Evolutionary conservation across 2,113 vertebrate genomes (phyloP), one percentile per base, ranked within the genome.

Genomic region (Scopus umbretta): DNA sequence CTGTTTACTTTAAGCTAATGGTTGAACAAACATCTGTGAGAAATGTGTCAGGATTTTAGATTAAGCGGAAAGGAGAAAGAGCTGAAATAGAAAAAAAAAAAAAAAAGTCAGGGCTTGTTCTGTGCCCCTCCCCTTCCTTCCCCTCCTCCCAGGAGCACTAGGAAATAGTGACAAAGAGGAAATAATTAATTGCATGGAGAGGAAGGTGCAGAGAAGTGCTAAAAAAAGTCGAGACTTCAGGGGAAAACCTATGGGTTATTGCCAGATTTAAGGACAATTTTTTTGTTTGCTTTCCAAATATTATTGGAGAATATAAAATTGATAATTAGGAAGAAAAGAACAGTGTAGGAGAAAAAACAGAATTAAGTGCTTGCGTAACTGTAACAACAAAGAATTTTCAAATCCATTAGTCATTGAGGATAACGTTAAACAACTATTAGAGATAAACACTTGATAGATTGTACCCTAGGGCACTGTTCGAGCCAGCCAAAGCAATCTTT

Each of bases 61-160:
- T 42, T 52, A 81, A 89, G 42, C 2, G 1, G 84, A 95, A 96
- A 89, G 22, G 27, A 73, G 63, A 94, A 83, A 86, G 53, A 88
- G 26, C 71, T 78, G 67, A 93, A 85, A 92, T 30, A 72, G 25
- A 50, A 68, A 19, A 45, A 32, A 26, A 66, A 47, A 58, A 61
- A 25, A 52, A 53, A 58, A 59, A 53, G 16, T 3, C 6, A 6
- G 13, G 43, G 11, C 27, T 86, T 80, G 32, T 72, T 93, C 59
- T 83, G 21, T 6, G n/a, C 67, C 95, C 92, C 91, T 96, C 88
- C 87, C 40, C 72, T 97, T 96, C 92, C 90, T 88, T 96, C 88
- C 92, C 67, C 36, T 88, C 34, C 32, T 66, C 65, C 40, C 38
- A 59, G 50, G 36, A 95, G 43, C 34, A 65, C 27, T 65, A 87